Base-by-base conservation (phyloP, 2,797 vertebrate species). In the Sebastes goodei region DNA sequence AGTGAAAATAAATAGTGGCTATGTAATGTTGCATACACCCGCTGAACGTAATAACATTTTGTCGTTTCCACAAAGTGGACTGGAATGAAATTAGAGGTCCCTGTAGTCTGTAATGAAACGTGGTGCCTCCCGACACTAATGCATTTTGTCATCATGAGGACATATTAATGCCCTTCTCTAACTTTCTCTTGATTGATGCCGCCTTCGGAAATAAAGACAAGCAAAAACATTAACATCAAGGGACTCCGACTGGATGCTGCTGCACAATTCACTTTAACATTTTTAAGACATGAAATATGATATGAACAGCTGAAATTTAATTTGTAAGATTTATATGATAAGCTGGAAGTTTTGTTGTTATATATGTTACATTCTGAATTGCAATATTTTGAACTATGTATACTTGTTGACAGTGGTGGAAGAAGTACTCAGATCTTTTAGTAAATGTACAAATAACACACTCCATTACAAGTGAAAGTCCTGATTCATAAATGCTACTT, bases 71-170 rank as follows among this genome's bases (percentile, higher is more conserved):
- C 94, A 96, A 95, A 96, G 95, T 96, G 95, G 94, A 95, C 82
- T 65, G 88, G 91, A 96, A 96, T 96, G 92, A 95, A 92, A 96
- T 96, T 96, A 96, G 90, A 91, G 88, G 94, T 95, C 95, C 96
- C 95, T 89, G 86, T 85, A 94, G 95, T 74, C 90, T 82, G 80
- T 94, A 96, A 96, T 96, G 93, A 95, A 96, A 95, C 89, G 95
- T 86, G 83, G 86, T 82, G 88, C 88, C 85, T 88, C 70, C 74
- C 42, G 75, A 90, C 89, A 86, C 86, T 94, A 94, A 95, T 96
- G 94, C 93, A 94, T 92, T 95, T 94, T 94, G 95, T 94, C 94
- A 93, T 93, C 87, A 86, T 90, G 92, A 89, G 91, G 84, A 92
- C 88, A 88, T 93, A 93, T 93, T 92, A 93, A 94, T 94, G 86